Evolutionary conservation across 2,113 vertebrate species (phyloP).

Genomic region (Erythrocercus mccallii): DNA sequence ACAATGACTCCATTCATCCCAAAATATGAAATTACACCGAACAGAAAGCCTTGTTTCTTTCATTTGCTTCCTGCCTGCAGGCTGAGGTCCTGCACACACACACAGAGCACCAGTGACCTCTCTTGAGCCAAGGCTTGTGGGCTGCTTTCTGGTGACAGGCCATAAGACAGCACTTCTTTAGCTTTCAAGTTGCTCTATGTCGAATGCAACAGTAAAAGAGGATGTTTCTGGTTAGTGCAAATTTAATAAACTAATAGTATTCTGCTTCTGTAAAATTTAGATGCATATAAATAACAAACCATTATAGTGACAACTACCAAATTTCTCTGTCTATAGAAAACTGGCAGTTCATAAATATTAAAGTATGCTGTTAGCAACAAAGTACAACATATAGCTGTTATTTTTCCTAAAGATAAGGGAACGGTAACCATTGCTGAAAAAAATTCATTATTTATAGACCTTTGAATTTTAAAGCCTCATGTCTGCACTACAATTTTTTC

Average conservation of each 20-base stretch:
- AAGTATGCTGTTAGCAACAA: conserved; percentile 22
- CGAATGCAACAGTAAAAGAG: background rate
- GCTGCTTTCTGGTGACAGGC: background rate
- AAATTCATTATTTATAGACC: conserved; percentile 57
- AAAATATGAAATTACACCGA: background rate
- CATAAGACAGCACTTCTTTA: background rate
- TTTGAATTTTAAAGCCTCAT: conserved; percentile 44
- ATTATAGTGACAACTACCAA: background rate
- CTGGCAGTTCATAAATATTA: conserved; percentile 50
- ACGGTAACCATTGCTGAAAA: conserved; percentile 24
- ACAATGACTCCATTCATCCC: background rate
- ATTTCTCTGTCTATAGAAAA: conserved; percentile 26
- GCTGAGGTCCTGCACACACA: background rate
- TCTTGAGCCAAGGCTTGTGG: background rate
- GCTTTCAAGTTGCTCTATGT: background rate
- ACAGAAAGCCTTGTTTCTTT: background rate
- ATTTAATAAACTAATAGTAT: conserved; percentile 6
- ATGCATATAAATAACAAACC: conserved; percentile 29
- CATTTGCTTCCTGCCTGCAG: background rate
- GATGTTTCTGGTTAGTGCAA: background rate
- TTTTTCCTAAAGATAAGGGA: conserved; percentile 33
- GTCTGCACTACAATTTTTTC: background rate
- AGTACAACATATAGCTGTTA: conserved; percentile 43
- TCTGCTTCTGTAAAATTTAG: conserved; percentile 21
- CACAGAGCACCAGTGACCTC: background rate